A percentile compares a stretch with the other conserved stretches of the same genome.
Evolutionary conservation across 2,888 invertebrate species (phyloP).

Genomic region (Strigamia transsilvanica): DNA sequence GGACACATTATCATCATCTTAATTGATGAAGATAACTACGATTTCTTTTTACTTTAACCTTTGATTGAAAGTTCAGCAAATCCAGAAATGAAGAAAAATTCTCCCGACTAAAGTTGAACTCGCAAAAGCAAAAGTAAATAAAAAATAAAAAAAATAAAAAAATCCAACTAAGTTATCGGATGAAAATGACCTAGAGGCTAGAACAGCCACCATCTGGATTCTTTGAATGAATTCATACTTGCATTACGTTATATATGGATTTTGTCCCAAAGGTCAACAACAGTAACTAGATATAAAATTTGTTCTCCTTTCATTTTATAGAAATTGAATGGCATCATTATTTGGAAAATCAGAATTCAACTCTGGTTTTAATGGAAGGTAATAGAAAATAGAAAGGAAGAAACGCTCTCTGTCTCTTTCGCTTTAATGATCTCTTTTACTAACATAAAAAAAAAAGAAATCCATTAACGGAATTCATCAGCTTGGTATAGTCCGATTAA

Average conservation of each 20-base stretch:
- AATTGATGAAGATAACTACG: constrained; percentile 19
- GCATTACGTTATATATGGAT: not conserved
- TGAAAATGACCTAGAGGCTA: not conserved
- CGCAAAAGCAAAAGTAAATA: too few species aligned
- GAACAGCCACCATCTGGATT: not conserved
- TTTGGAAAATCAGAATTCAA: not conserved
- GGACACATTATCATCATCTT: constrained; percentile 28
- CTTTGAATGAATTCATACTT: not conserved
- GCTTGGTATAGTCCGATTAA: not conserved
- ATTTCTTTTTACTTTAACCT: constrained; percentile 20
- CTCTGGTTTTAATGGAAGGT: not conserved
- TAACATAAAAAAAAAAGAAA: not conserved
- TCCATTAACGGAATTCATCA: constrained; percentile 44
- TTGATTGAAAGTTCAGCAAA: constrained; percentile 10
- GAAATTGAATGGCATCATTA: constrained; percentile 7
- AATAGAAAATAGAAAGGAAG: constrained; percentile 2
- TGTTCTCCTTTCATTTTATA: not conserved
- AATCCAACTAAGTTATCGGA: not conserved
- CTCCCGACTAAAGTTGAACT: not conserved
- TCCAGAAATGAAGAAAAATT: too few species aligned
- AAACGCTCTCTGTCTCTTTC: not conserved
- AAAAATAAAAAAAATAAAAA: too few species aligned
- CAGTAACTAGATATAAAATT: not conserved
- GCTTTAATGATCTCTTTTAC: constrained; percentile 18
- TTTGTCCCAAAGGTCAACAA: not conserved